phyloP scores from a whole-genome alignment of 2,888 invertebrate genomes.

The Chaetogeoica ovagalla region DNA sequence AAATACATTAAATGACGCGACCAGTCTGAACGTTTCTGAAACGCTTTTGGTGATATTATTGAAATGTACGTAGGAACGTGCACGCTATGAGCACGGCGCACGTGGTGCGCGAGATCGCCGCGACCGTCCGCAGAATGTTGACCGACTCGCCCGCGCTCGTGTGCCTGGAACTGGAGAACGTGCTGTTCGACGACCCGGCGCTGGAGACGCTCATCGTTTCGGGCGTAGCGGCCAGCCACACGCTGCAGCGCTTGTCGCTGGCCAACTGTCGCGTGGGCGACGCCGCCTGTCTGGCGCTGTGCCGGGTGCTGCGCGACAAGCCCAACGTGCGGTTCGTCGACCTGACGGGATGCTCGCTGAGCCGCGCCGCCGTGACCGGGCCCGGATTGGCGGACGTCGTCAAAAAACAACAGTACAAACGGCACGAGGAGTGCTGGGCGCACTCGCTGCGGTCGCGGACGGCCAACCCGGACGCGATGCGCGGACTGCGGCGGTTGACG shows the following conservation, averaged over 20 bases:
- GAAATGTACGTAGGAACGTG: not conserved
- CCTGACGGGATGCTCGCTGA: slow-evolving; percentile 20
- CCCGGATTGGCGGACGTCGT: slow-evolving; percentile 53
- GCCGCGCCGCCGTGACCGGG: not conserved
- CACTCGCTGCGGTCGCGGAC: slow-evolving; percentile 76
- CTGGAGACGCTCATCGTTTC: not conserved
- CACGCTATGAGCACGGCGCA: not conserved
- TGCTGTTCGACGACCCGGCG: slow-evolving; percentile 3
- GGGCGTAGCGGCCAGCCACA: not conserved
- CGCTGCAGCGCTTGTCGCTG: slow-evolving; percentile 33
- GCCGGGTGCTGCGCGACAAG: slow-evolving; percentile 14
- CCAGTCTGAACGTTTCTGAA: too few species aligned
- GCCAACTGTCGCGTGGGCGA: slow-evolving; percentile 25
- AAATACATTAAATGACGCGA: too few species aligned
- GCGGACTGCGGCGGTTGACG: slow-evolving; percentile 62
- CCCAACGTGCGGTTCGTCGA: slow-evolving; percentile 30
- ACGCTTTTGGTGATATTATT: too few species aligned
- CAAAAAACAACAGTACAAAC: slow-evolving; percentile 70
- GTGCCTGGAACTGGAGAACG: slow-evolving; percentile 24
- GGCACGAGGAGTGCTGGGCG: slow-evolving; percentile 81
- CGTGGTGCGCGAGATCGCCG: not conserved
- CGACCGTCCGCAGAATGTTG: not conserved
- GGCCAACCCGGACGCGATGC: slow-evolving; percentile 65
- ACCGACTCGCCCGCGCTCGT: slow-evolving; percentile 2
- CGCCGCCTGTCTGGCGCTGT: not conserved